phyloP scores from a whole-genome alignment of 2,797 vertebrate species.

The Enteromius unitaeniatus region DNA sequence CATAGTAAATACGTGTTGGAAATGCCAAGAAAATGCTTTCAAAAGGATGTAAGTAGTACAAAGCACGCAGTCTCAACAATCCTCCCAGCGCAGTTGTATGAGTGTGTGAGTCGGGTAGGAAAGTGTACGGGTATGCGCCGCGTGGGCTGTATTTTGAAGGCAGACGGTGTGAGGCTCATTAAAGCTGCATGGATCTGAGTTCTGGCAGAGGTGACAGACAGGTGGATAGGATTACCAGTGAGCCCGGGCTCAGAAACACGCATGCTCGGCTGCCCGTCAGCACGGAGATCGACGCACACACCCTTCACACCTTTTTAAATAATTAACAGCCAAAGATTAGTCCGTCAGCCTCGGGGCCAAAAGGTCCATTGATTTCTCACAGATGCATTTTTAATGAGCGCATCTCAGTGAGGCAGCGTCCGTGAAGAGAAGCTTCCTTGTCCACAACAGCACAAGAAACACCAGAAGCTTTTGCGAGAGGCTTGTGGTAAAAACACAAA shows the following conservation, averaged over 20 bases:
- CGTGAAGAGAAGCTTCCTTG: constrained; percentile 67
- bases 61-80: constrained; percentile 7
- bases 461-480: constrained; percentile 64
- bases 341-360: constrained; percentile 74
- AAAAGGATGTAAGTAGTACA: not conserved
- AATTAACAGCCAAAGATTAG: constrained; percentile 82
- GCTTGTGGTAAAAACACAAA: constrained; percentile 77
- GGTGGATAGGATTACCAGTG: constrained; percentile 60
- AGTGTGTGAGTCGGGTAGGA: constrained; percentile 19
- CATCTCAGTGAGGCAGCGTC: constrained; percentile 78
- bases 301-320: constrained; percentile 74
- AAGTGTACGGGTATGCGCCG: constrained; percentile 12
- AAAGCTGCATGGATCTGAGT: constrained; percentile 74
- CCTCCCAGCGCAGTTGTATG: not conserved
- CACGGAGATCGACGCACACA: constrained; percentile 45
- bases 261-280: constrained; percentile 48
- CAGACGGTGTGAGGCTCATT: constrained; percentile 72
- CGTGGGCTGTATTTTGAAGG: constrained; percentile 42
- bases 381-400: constrained; percentile 82
- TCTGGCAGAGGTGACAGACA: constrained; percentile 70
- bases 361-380: constrained; percentile 80
- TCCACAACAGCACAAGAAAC: constrained; percentile 48
- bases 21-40: not conserved
- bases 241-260: constrained; percentile 51
- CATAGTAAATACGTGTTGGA: not conserved